Evolutionary conservation across 2,797 vertebrate genomes (phyloP).

Genomic region (Sebastes minor): DNA sequence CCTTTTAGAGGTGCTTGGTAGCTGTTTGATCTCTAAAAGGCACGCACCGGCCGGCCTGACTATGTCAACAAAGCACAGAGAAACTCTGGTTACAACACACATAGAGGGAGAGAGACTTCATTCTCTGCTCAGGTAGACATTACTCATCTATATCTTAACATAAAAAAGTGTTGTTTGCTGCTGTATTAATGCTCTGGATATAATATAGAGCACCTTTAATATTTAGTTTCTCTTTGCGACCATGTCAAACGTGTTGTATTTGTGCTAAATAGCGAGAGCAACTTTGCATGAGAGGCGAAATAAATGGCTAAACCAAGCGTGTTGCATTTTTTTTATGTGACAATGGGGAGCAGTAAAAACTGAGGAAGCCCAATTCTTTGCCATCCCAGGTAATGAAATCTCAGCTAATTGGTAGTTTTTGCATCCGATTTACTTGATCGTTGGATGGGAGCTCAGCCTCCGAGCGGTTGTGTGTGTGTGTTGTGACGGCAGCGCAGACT

Average conservation of each 20-base stretch:
- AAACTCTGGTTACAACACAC: no score
- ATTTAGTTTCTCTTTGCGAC: neutral
- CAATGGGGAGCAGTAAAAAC: neutral
- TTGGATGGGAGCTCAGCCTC: neutral
- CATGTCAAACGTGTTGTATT: neutral
- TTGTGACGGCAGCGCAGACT: conserved; percentile 51
- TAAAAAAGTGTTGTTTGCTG: no score
- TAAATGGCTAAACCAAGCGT: neutral
- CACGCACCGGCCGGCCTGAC: fast-evolving
- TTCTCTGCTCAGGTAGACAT: no score
- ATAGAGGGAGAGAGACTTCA: no score
- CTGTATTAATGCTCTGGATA: no score
- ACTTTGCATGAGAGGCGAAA: neutral
- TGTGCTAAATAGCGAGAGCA: neutral
- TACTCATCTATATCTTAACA: no score
- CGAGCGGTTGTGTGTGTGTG: conserved; percentile 27
- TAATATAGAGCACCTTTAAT: no score
- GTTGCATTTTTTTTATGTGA: neutral
- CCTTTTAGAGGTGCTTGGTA: neutral
- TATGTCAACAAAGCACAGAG: no score
- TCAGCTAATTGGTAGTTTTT: neutral
- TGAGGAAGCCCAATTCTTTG: neutral
- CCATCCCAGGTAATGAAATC: neutral
- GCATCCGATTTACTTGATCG: neutral
- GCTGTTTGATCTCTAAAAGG: neutral